phyloP scores from a whole-genome alignment of 2,113 vertebrate genomes.

The Lonchura striata region DNA sequence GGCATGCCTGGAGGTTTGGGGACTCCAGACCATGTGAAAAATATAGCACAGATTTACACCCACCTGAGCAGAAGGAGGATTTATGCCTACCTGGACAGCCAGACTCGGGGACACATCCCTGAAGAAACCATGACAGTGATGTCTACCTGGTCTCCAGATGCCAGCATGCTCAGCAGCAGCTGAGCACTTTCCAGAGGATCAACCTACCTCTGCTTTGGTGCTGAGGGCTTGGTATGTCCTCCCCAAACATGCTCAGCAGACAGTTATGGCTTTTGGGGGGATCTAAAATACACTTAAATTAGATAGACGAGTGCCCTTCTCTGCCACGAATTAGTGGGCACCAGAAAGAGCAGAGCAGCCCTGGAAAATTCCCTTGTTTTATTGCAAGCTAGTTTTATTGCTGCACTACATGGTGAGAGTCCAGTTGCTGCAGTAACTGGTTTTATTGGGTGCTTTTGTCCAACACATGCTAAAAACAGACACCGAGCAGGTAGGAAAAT shows the following conservation, averaged over 20 bases:
- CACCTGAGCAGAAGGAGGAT: neutral
- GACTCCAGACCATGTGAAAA: neutral
- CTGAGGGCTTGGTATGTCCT: neutral
- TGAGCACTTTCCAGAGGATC: neutral
- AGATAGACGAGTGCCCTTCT: neutral
- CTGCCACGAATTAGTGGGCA: neutral
- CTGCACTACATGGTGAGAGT: neutral
- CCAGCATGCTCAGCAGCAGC: neutral
- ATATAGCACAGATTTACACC: neutral
- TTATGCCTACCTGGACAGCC: neutral
- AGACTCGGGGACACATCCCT: neutral
- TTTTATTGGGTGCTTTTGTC: neutral
- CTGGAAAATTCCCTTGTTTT: neutral
- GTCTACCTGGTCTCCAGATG: neutral
- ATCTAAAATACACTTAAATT: neutral
- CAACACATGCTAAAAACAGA: neutral
- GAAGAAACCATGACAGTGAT: neutral
- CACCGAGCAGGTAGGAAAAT: neutral
- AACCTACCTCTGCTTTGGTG: neutral
- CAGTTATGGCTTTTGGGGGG: neutral
- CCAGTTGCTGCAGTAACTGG: neutral
- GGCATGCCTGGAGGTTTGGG: accelerated
- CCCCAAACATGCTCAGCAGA: neutral
- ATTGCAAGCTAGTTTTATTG: neutral
- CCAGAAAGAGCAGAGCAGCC: neutral